Evolutionary conservation across 2,113 vertebrate species (phyloP).

Genomic region (Triplophysa siluroides): DNA sequence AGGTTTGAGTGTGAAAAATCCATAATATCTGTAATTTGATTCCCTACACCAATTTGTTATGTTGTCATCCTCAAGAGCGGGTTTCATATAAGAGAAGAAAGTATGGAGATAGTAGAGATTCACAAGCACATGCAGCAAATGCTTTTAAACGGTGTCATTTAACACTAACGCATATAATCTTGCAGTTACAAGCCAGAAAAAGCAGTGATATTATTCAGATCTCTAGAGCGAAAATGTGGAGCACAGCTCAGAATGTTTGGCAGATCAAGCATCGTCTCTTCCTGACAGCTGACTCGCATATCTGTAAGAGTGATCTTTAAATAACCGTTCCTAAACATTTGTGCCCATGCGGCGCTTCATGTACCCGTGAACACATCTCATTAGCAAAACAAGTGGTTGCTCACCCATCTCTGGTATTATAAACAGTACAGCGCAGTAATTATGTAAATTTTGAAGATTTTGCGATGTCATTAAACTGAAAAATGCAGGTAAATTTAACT

Average conservation of each 20-base stretch:
- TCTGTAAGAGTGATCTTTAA: constrained; percentile 18
- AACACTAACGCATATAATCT: constrained; percentile 37
- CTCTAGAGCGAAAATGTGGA: background rate
- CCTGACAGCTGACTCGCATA: background rate
- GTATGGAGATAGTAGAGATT: background rate
- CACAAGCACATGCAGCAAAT: constrained; percentile 32
- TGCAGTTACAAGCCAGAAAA: constrained; percentile 1
- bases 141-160: constrained; percentile 29
- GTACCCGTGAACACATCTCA: background rate
- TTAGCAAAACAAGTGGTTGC: background rate
- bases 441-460: constrained; percentile 28
- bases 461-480: constrained; percentile 18
- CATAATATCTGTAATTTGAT: constrained; percentile 26
- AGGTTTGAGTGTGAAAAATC: constrained; percentile 8
- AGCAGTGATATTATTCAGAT: constrained; percentile 16
- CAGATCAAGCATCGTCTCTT: background rate
- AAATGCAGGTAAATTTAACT: constrained; percentile 19
- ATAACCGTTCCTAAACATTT: constrained; percentile 3
- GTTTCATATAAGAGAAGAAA: background rate
- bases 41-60: constrained; percentile 7
- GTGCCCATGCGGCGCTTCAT: constrained; percentile 5
- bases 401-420: constrained; percentile 4
- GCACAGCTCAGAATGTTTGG: background rate
- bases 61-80: constrained; percentile 2
- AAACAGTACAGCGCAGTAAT: constrained; percentile 14